Evolutionary conservation across 2,113 vertebrate genomes (phyloP).

Genomic region (Tretioscincus oriximinensis): DNA sequence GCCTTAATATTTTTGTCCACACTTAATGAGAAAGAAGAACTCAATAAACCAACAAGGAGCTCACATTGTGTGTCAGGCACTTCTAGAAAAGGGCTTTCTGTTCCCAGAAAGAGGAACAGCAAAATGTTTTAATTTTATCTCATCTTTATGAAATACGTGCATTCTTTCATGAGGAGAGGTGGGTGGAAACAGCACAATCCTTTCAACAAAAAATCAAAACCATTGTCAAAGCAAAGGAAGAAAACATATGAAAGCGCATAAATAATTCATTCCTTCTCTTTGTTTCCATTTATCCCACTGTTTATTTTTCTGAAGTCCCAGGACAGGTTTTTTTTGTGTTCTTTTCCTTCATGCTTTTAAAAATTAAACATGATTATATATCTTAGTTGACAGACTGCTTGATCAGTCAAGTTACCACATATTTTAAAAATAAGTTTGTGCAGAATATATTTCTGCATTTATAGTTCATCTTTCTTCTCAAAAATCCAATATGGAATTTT

Average conservation of each 20-base stretch:
- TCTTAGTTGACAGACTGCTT: not conserved
- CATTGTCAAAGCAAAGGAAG: not conserved
- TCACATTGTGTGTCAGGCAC: not conserved
- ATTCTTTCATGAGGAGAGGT: slow-evolving; percentile 15
- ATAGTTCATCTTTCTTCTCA: no score
- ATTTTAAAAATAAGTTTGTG: not conserved
- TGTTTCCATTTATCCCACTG: not conserved
- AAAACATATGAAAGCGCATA: not conserved
- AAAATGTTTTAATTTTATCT: not conserved
- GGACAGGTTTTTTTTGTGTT: not conserved
- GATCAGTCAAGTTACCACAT: not conserved
- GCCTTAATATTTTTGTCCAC: not conserved
- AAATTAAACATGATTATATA: not conserved
- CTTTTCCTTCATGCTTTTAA: not conserved
- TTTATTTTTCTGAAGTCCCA: not conserved
- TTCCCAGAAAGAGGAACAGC: not conserved
- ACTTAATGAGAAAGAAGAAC: not conserved
- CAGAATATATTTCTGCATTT: not conserved
- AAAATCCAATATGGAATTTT: no score
- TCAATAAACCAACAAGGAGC: no score
- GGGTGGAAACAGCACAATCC: not conserved
- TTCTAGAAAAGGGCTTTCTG: no score
- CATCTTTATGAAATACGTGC: not conserved
- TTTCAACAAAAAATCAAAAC: slow-evolving; percentile 1
- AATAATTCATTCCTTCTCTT: not conserved